Evolutionary conservation across 2,888 invertebrate genomes (phyloP), one percentile per base, ranked within the genome.

Genomic region (Sphaerophoria rueppellii): DNA sequence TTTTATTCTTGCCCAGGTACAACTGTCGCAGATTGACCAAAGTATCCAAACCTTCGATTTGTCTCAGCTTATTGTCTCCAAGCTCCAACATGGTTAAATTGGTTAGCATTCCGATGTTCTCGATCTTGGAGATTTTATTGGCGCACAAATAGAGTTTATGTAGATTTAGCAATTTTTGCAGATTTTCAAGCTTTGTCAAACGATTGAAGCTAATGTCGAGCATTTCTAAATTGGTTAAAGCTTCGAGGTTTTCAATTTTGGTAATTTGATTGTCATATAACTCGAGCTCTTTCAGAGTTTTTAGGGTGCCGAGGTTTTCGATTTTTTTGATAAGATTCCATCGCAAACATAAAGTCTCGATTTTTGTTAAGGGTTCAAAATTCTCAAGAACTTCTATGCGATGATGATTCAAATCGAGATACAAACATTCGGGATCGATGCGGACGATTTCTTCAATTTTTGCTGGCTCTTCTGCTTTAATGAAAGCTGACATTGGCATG

Each of bases 181-280:
- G 91, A 69, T 97, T 97, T 89, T 96, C 94, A 74, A 99, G 96
- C 90, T 96, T 95, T 88, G 94, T 95, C 54, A 99, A 94, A 77
- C 98, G 95, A 92, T 99, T 99, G 92, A 98, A 99, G 4, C 99
- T 99, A 55, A 99, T 91, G 92, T 99, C 99, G 86, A 99, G 93
- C 82, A 96, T 94, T 90, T 98, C 95, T 60, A 99, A 93, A 92
- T 98, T 98, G 2, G 96, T 95, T 11, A 99, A 94, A 11, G 93
- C 91, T 73, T 97, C 96, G 75, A 99, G 93, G 91, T 98, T 98
- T 91, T 98, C 98, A 88, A 99, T 97, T 87, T 95, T 94, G 0
- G 95, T 95, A 67, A 99, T 95, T 93, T 99, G 98, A 93, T 99
- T 99, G 91, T 99, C 99, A 91, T 99, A 98, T 4, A 99, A 92